A percentile compares a stretch with the other conserved stretches of the same genome.
Evolutionary conservation across 2,797 vertebrate species (phyloP).

Genomic region (Buphagus erythrorhynchus): DNA sequence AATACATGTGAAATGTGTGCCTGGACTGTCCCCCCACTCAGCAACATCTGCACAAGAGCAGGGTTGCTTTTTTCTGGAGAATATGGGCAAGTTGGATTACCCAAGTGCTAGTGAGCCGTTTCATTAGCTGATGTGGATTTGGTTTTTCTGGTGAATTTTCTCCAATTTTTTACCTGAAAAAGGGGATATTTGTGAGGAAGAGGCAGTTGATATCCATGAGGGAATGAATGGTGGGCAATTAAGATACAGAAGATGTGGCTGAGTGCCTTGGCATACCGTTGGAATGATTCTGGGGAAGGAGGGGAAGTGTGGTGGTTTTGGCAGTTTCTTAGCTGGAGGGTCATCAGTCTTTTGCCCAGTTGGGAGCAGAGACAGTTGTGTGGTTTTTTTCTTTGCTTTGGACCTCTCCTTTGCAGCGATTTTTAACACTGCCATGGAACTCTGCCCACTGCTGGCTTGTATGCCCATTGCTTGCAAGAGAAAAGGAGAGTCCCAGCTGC

Average conservation of each 20-base stretch:
- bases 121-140: not conserved
- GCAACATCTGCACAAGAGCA: not conserved
- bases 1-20: not conserved
- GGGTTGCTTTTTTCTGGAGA: not conserved
- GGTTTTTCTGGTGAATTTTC: not conserved
- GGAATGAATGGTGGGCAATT: not conserved
- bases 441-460: fast-evolving
- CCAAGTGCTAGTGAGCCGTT: not conserved
- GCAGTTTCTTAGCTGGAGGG: not conserved
- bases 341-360: too few relatives aligned
- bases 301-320: not conserved
- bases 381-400: not conserved
- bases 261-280: too few relatives aligned
- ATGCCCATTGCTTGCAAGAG: not conserved
- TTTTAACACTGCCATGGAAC: too few relatives aligned
- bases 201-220: too few relatives aligned
- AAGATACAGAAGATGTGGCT: not conserved
- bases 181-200: not conserved
- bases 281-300: not conserved
- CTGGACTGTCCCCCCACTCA: not conserved
- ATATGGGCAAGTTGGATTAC: not conserved
- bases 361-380: too few relatives aligned
- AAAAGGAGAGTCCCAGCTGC: not conserved
- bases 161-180: not conserved
- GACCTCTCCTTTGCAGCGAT: not conserved